phyloP scores from a whole-genome alignment of 92 coral and sea anemone genomes.

The Siderastrea siderea region DNA sequence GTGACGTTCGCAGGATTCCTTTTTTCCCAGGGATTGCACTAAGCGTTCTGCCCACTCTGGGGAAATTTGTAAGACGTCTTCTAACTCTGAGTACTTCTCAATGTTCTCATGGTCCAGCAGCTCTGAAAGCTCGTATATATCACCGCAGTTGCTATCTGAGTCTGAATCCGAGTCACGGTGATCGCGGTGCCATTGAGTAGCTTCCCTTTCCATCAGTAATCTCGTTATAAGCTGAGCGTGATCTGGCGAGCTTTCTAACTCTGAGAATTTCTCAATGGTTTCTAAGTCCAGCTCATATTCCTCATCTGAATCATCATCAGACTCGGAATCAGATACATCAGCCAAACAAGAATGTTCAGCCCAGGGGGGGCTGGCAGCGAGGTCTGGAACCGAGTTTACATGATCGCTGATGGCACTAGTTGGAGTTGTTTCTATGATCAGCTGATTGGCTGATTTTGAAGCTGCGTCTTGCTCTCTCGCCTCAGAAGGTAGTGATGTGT shows the following conservation, averaged over 20 bases:
- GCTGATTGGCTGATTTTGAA: neutral
- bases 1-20: neutral
- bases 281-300: conserved; percentile 22
- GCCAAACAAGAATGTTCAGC: neutral
- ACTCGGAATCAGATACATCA: conserved; percentile 4
- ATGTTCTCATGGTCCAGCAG: neutral
- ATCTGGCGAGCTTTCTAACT: conserved; percentile 14
- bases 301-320: conserved; percentile 1
- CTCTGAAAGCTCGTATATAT: neutral
- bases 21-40: neutral
- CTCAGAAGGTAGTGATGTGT: neutral
- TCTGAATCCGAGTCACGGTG: neutral
- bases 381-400: no score
- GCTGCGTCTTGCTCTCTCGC: no score
- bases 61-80: neutral
- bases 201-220: neutral
- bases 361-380: no score
- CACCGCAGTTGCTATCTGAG: neutral
- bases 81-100: neutral
- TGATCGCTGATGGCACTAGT: neutral
- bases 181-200: neutral
- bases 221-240: neutral
- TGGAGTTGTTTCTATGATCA: conserved; percentile 2
- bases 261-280: conserved; percentile 14
- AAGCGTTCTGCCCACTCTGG: neutral